phyloP scores from a whole-genome alignment of 1,140 invertebrate genomes.

The Saccostrea cuccullata region DNA sequence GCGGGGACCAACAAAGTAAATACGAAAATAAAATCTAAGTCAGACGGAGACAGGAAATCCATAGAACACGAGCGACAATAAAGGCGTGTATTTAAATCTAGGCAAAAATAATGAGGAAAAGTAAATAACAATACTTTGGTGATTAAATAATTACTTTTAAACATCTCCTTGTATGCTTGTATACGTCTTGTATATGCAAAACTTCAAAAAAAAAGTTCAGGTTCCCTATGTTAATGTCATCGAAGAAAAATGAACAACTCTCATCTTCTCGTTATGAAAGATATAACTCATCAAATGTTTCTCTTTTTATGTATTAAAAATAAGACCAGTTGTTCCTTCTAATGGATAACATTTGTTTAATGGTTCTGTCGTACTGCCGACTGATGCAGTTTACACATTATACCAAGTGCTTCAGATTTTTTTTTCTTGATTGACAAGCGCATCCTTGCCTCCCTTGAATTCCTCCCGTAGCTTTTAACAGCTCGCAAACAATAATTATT shows the following conservation, averaged over 20 bases:
- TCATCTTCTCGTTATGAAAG: slow-evolving; percentile 28
- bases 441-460: neutral
- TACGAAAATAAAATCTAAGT: neutral
- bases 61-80: neutral
- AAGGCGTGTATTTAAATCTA: neutral
- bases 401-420: neutral
- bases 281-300: slow-evolving; percentile 17
- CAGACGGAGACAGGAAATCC: neutral
- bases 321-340: slow-evolving; percentile 22
- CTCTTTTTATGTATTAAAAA: slow-evolving; percentile 27
- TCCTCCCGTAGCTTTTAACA: slow-evolving; percentile 16
- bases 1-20: neutral
- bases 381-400: slow-evolving; percentile 20
- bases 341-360: slow-evolving; percentile 36
- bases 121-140: neutral
- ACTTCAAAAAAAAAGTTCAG: neutral
- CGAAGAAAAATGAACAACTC: slow-evolving; percentile 11
- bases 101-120: neutral
- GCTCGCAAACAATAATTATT: slow-evolving; percentile 33
- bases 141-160: neutral
- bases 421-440: slow-evolving; percentile 19
- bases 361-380: neutral
- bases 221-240: slow-evolving; percentile 8
- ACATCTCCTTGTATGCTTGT: neutral
- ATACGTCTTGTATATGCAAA: neutral